Base-by-base conservation (phyloP, 2,888 invertebrate genomes). In the Amphipoea lucens region DNA sequence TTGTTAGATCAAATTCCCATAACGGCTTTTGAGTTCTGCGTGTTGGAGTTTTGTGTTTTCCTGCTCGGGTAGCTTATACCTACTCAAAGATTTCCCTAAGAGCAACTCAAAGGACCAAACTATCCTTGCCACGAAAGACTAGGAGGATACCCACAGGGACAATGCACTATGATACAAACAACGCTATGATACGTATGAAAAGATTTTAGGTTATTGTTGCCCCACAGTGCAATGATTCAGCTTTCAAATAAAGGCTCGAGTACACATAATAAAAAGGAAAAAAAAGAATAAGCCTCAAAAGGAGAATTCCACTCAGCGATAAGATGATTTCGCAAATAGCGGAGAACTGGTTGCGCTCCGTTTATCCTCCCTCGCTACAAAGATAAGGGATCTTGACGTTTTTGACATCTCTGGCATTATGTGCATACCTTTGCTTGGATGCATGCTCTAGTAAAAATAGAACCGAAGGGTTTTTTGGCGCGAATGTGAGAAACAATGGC, bases 311-410 rank as follows among this genome's bases (percentile, higher is more conserved):
- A 83, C 78, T 42, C 60, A 68, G 66, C 86, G 83, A 81, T 76
- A 83, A 83, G 78, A 89, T 89, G 90, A 90, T 93, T 92, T 92
- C 89, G 91, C 90, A 91, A 91, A 89, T 86, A 87, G 81, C 80
- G 85, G 66, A 62, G 84, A 91, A 90, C 90, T 88, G 88, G 92
- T 93, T 90, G 82, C 90, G 93, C 91, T 92, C 92, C 91, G 91
- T 84, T 92, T 92, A 87, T 82, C 79, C 87, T 84, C 89, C 87
- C 84, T 91, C 90, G 90, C 90, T 91, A 88, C 88, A 71, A 78
- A 84, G 93, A 93, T 93, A 90, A 85, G 74, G 45, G 79, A 93
- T 93, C 93, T 90, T 89, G 90, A 91, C 74, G 83, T 86, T 92
- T 92, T 92, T 93, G 91, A 92, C 90, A 91, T 87, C 74, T 84